Base-by-base conservation (phyloP, 2,797 vertebrate species). In the Aplochiton taeniatus region DNA sequence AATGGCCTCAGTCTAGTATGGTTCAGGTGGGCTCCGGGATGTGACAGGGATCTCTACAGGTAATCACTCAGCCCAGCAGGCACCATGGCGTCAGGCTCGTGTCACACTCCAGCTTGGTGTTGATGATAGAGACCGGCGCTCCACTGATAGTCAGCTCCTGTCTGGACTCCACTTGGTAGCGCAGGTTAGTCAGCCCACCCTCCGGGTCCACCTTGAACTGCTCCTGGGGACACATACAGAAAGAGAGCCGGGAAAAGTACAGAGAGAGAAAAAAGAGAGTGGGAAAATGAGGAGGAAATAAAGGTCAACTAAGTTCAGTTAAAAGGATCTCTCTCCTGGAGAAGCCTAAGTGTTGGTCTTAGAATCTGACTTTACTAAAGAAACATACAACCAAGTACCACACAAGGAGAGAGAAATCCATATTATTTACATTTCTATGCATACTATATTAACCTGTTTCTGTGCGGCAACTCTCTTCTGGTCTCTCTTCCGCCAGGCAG, bases 401-500 rank as follows among this genome's bases (percentile, higher is more conserved):
- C 31, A 31, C 6, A 6, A 31, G 31, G 31, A 31, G 31, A 31
- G 31, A 31, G 6, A 31, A 31, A 31, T 31, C 2, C 31, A 31
- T 31, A 31, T 3, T 31, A 31, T 31, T 2, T 47, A 45, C 10
- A 47, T 41, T 45, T 14, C 52, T 19, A 19, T n/a, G n/a, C n/a
- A n/a, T 31, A 1, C 58, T 11, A 11, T 1, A 41, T 49, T 8
- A 79, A 95, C 97, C 95, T 98, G 96, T 74, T 99, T 99, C 84
- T 99, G 97, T 0, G 95, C 63, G 0, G 96, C 96, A 0, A 98
- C 92, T 41, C 96, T 93, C 82, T 97, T 99, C 91, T 98, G 96
- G 90, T 99, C 97, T 67, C 96, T 93, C 81, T 98, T 98, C 81
- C 96, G 93, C 96, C 96, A 98, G 69, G 93, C 95, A 4, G 97